These are phyloP conservation scores for Drosophila buzzatii DNA, from an alignment of 2,888 invertebrate species.

Conservation along the genomic window DNA sequence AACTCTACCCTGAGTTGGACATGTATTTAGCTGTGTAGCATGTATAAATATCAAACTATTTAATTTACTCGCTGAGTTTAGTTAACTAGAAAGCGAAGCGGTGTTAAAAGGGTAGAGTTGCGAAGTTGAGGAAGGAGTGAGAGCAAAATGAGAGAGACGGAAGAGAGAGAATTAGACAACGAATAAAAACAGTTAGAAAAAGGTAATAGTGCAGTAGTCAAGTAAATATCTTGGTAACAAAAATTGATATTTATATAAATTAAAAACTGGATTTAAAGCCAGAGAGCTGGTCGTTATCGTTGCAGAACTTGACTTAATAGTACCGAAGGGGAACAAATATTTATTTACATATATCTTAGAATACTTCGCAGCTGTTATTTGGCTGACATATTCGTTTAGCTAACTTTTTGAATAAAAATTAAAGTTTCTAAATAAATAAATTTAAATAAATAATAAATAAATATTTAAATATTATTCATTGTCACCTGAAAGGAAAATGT, in stretches of 20 bases:
- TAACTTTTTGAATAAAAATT: too few relatives aligned
- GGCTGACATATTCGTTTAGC: too few relatives aligned
- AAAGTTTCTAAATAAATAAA: too few relatives aligned
- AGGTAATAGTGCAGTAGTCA: too few relatives aligned
- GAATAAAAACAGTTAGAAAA: not conserved
- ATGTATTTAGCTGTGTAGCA: not conserved
- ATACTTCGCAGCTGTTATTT: too few relatives aligned
- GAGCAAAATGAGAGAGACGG: not conserved
- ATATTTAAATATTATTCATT: too few relatives aligned
- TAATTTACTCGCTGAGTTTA: not conserved
- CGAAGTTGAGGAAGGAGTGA: fast-evolving
- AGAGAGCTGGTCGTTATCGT: too few relatives aligned
- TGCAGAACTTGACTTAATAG: too few relatives aligned
- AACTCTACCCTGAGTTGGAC: not conserved
- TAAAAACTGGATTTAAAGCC: not conserved
- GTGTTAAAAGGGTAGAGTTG: not conserved
- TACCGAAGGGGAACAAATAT: too few relatives aligned
- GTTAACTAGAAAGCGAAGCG: not conserved
- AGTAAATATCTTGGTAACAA: not conserved
- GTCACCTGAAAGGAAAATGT: too few relatives aligned
- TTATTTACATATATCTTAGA: too few relatives aligned
- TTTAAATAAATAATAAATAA: too few relatives aligned
- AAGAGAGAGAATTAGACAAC: not conserved
- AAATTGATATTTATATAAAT: not conserved
- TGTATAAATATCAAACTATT: not conserved